Evolutionary conservation across 2,888 invertebrate species (phyloP).

Genomic region (Deilephila elpenor): DNA sequence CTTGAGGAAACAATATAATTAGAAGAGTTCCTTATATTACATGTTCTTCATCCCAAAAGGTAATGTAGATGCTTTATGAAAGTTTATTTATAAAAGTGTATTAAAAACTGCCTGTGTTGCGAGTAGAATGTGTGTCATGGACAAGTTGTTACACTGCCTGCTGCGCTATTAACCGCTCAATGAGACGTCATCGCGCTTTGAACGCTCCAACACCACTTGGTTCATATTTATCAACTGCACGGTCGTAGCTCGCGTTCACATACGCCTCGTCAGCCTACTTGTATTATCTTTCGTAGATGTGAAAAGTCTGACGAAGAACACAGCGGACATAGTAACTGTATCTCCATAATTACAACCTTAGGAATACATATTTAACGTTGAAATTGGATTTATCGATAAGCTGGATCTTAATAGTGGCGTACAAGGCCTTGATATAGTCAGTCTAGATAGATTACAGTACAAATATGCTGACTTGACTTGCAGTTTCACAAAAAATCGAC

Average conservation of each 20-base stretch:
- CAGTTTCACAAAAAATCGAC: too few relatives aligned
- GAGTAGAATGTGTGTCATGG: constrained; percentile 4
- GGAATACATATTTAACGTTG: too few relatives aligned
- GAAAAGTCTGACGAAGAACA: too few relatives aligned
- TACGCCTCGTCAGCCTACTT: not conserved
- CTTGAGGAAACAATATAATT: constrained; percentile 22
- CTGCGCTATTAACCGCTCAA: constrained; percentile 6
- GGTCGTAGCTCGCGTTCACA: constrained; percentile 2
- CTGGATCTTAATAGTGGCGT: too few relatives aligned
- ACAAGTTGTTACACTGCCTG: constrained; percentile 1
- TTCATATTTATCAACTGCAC: constrained; percentile 6
- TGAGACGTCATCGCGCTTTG: constrained; percentile 6
- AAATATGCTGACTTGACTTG: too few relatives aligned
- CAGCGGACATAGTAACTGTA: not conserved
- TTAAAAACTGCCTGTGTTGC: not conserved
- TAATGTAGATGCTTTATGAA: not conserved
- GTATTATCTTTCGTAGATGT: not conserved
- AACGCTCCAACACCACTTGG: constrained; percentile 3
- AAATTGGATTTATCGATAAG: too few relatives aligned
- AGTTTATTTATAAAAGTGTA: not conserved
- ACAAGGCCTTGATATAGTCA: too few relatives aligned
- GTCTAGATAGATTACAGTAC: too few relatives aligned
- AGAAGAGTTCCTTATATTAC: not conserved
- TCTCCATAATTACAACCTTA: too few relatives aligned
- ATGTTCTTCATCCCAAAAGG: too few relatives aligned